Evolutionary conservation across 1,140 invertebrate genomes (phyloP).

Genomic region (Eubasilissa regina): DNA sequence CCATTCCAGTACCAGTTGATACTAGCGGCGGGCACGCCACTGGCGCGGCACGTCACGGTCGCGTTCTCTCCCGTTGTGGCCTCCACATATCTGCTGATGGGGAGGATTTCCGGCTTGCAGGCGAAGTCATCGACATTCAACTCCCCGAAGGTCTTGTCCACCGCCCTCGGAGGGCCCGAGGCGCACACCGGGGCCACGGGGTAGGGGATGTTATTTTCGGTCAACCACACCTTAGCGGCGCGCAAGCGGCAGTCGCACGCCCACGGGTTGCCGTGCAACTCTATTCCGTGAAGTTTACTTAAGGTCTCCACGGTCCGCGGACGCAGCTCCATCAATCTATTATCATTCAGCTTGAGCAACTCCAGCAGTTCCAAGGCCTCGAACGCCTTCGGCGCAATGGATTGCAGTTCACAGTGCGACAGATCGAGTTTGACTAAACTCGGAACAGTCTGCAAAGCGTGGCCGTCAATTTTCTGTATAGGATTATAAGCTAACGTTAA

Average conservation of each 20-base stretch:
- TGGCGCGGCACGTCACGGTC: slow-evolving; percentile 85
- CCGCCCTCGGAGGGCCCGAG: slow-evolving; percentile 77
- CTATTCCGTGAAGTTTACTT: slow-evolving; percentile 84
- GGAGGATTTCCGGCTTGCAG: slow-evolving; percentile 87
- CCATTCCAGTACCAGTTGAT: slow-evolving; percentile 93
- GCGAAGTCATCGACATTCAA: slow-evolving; percentile 88
- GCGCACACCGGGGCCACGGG: slow-evolving; percentile 83
- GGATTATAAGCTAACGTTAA: slow-evolving; percentile 86
- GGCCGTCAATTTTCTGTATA: slow-evolving; percentile 82
- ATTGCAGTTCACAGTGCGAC: slow-evolving; percentile 84
- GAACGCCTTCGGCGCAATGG: slow-evolving; percentile 85
- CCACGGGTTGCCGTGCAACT: slow-evolving; percentile 94
- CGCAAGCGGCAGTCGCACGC: slow-evolving; percentile 89
- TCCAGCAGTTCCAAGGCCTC: slow-evolving; percentile 84
- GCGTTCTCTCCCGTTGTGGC: slow-evolving; percentile 87
- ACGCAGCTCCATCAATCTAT: slow-evolving; percentile 81
- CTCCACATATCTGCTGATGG: slow-evolving; percentile 83
- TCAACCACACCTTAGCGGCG: slow-evolving; percentile 88
- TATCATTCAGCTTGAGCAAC: slow-evolving; percentile 86
- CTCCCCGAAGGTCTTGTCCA: slow-evolving; percentile 81
- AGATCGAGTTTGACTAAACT: slow-evolving; percentile 89
- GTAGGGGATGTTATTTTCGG: slow-evolving; percentile 86
- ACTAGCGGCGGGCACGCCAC: slow-evolving; percentile 84
- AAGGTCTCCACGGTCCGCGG: slow-evolving; percentile 82
- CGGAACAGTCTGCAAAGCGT: slow-evolving; percentile 83